These are phyloP conservation scores for Metopolophium dirhodum DNA, from an alignment of 1,140 invertebrate species.

Conservation along the genomic window DNA sequence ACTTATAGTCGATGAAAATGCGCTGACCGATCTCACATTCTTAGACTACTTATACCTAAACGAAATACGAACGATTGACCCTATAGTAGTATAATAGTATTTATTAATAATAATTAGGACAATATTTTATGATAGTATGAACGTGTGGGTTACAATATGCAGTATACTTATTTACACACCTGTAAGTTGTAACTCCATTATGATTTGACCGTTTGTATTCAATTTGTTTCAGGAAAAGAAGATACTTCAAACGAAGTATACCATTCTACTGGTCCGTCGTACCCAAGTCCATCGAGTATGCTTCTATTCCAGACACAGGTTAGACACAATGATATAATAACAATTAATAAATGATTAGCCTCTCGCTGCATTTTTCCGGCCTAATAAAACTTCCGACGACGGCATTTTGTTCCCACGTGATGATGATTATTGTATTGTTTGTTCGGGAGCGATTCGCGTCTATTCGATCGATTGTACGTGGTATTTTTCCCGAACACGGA, in stretches of 20 bases:
- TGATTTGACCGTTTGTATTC: background rate
- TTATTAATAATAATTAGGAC: background rate
- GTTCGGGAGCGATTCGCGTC: background rate
- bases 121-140: background rate
- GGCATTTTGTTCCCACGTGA: slow-evolving; percentile 33
- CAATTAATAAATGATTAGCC: background rate
- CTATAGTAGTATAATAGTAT: background rate
- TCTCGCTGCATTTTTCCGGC: background rate
- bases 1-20: too few relatives aligned
- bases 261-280: slow-evolving; percentile 45
- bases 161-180: background rate
- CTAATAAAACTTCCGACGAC: background rate
- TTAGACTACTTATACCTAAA: too few relatives aligned
- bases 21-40: too few relatives aligned
- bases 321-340: background rate
- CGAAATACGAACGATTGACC: background rate
- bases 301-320: slow-evolving; percentile 56
- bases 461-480: background rate
- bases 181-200: background rate
- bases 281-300: slow-evolving; percentile 50
- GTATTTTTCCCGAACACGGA: background rate
- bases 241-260: slow-evolving; percentile 49
- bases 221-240: slow-evolving; percentile 51
- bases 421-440: background rate
- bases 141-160: background rate